Base-by-base conservation (phyloP, 2,888 invertebrate genomes). In the Ophion ellenae region DNA sequence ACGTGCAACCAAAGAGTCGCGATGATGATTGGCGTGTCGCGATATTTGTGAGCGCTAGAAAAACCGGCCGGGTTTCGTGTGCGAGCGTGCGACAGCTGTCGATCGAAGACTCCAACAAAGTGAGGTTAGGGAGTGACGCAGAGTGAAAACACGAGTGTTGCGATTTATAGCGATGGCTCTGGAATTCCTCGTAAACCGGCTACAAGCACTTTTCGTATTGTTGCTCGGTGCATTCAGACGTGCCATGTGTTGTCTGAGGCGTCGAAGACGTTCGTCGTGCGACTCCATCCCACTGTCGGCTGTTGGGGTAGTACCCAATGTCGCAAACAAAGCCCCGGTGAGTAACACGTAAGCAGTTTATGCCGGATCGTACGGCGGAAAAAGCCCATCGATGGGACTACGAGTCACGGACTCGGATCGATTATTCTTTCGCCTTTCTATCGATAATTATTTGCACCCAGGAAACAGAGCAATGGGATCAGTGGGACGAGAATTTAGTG, bases 191-290 rank as follows among this genome's bases (percentile, higher is more conserved):
- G 89, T 94, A 79, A 94, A 94, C 89, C 95, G 96, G 90, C 88
- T 96, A 0, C 96, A 96, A 92, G 94, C 95, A 70, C 91, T 96
- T 63, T 88, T 96, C 63, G 91, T 96, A 61, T 90, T 95, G 83
- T 90, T 96, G 47, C 89, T 96, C 40, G 95, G 95, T 59, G 90
- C 95, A 45, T 95, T 96, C 85, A 94, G 95, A 79, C 94, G 96
- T 40, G 96, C 96, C 2, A 92, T 96, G 89, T 96, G 96, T 90
- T 96, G 96, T 90, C 95, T 96, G 86, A 94, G 95, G 79, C 94
- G 96, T 83, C 92, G 95, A 85, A 94, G 95, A 89, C 93, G 94
- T 78, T 95, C 94, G 11, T 94, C 94, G n/a, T 94, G 94, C 84
- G 95, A 95, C 85, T 94, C 95, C 0, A 95, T 96, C 76, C 95